Evolutionary conservation across 2,797 vertebrate species (phyloP), one percentile per base, ranked within the genome.

Genomic region (Cephalopachus bancanus): DNA sequence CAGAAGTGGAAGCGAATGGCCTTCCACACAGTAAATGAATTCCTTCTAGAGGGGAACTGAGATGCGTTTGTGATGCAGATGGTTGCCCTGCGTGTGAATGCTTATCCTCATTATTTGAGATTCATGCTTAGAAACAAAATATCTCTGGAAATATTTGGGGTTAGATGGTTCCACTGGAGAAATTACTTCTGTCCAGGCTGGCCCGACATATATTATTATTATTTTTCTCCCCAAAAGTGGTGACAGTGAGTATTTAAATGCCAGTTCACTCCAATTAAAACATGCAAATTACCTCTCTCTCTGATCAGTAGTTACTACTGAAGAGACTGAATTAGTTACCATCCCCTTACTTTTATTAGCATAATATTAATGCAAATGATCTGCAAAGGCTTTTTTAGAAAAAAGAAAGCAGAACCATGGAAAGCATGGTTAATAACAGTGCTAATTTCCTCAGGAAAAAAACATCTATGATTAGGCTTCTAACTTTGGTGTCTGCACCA

Each of bases 301-400:
- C 95, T 96, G 93, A 96, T 97, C 78, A 33, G 90, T 93, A 87
- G 93, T 96, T 96, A 95, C 90, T 94, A 85, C 94, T 76, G 93
- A 91, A 95, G 94, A 96, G 93, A 85, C 94, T 89, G 93, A 97
- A 97, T 97, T 98, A 94, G 95, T 97, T 96, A 97, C 93, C 97
- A 95, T 97, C 81, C 59, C 59, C 84, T 97, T 95, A 96, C 93
- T 97, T 97, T 97, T 97, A 98, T 98, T 98, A 98, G 93, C 97
- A 97, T 98, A 97, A 97, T 97, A 97, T 97, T 97, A 97, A 97
- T 97, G 95, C 97, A 97, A 71, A 97, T 97, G 67, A 94, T 97
- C 79, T 95, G 94, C 81, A 96, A 85, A 94, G 53, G 53, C 85
- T 93, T 90, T 95, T 95, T 0, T 37, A 37, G 37, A 37, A 75